Base-by-base conservation (phyloP, 2,797 vertebrate genomes). In the Arctocebus calabarensis region DNA sequence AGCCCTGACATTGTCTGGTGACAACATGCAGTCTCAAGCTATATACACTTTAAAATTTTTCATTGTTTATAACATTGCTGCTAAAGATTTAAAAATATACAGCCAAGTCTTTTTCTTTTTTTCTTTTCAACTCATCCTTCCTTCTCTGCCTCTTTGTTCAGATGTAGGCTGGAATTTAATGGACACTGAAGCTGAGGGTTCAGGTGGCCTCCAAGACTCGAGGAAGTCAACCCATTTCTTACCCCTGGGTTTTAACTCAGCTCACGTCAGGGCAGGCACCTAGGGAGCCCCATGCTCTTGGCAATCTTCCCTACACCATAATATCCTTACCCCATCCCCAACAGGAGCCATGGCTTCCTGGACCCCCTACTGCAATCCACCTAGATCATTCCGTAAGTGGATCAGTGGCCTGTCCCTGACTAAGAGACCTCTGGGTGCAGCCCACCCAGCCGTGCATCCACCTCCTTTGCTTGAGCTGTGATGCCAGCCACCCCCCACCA, bases 241-340 rank as follows among this genome's bases (percentile, higher is more conserved):
- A n/a, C n/a, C 20, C 37, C 34, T 52, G 6, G 12, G 13, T 7
- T 40, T 52, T 59, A 70, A 61, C 12, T 23, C n/a, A 83, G 27
- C 32, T 34, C 0, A 6, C 23, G 70, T 40, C 29, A 37, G 19
- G 5, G 25, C 34, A 25, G 6, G 8, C 27, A 10, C 16, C 40
- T 2, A 12, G n/a, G 84, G 19, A 43, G 43, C n/a, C 34, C n/a
- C 62, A 70, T 3, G 17, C 23, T 45, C 52, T 88, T 8, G 62
- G 43, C 1, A 3, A 55, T 34, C 34, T 61, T 84, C 77, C 68
- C 62, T 22, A 23, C 52, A 37, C 23, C 9, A 16, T 27, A 27
- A 62, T 9, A 1, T 48, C 37, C 8, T 2, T 32, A 0, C 8
- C 20, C 20, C 3, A 0, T 8, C 16, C n/a, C 20, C n/a, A n/a